Percentiles rank a stretch among this genome's conserved stretches.
phyloP scores from a whole-genome alignment of 2,797 vertebrate genomes.

The Siniperca undulata region DNA sequence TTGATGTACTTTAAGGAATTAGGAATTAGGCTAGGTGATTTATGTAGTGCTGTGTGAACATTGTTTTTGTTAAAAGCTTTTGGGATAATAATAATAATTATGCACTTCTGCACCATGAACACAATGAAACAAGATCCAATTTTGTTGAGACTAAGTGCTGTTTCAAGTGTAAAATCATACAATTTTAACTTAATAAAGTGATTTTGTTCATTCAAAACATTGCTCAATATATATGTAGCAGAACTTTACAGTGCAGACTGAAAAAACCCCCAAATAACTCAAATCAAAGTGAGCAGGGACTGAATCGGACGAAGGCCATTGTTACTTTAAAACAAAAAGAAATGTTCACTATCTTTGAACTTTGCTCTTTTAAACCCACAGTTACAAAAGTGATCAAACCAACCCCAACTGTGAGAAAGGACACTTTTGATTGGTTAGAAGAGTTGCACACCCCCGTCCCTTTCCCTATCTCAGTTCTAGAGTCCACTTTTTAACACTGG shows the following conservation, averaged over 20 bases:
- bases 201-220: neutral
- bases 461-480: constrained; percentile 35
- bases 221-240: no score
- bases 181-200: neutral
- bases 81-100: neutral
- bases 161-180: neutral
- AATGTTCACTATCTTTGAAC: constrained; percentile 74
- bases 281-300: neutral
- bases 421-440: constrained; percentile 72
- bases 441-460: constrained; percentile 64
- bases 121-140: neutral
- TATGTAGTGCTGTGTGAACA: neutral
- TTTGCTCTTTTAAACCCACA: constrained; percentile 69
- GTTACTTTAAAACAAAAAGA: constrained; percentile 34
- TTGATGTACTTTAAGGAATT: neutral
- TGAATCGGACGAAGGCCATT: neutral
- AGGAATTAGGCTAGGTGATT: neutral
- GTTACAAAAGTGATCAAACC: constrained; percentile 52
- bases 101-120: neutral
- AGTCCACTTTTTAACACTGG: constrained; percentile 65
- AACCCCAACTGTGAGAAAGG: constrained; percentile 7
- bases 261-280: neutral
- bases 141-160: neutral
- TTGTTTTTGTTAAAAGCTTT: neutral
- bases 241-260: neutral